phyloP scores from a whole-genome alignment of 2,888 invertebrate species.

The Alcis repandata region DNA sequence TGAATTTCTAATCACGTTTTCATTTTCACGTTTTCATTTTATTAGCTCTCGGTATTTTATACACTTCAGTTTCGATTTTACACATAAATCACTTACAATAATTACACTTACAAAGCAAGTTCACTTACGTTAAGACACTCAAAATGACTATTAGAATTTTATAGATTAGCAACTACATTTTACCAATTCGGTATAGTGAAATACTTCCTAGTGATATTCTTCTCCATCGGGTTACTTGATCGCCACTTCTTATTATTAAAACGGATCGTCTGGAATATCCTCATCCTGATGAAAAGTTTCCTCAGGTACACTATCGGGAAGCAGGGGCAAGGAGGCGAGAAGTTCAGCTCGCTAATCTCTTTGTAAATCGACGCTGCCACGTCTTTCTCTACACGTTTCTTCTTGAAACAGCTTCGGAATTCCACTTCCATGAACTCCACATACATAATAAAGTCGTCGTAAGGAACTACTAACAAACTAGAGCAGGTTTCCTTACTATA shows the following conservation, averaged over 20 bases:
- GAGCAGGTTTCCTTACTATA: constrained; percentile 38
- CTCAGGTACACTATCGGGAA: constrained; percentile 44
- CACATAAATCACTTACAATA: no score
- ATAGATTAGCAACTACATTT: neutral
- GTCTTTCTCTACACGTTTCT: constrained; percentile 21
- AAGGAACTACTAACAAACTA: constrained; percentile 38
- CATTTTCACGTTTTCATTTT: no score
- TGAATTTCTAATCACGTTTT: no score
- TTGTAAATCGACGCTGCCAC: constrained; percentile 34
- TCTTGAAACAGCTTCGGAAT: constrained; percentile 36
- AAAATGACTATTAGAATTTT: no score
- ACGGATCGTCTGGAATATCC: constrained; percentile 42
- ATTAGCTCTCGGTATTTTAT: no score
- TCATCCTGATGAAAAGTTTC: constrained; percentile 43
- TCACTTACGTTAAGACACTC: no score
- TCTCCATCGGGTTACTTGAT: neutral
- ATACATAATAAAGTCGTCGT: constrained; percentile 42
- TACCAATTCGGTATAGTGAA: constrained; percentile 27
- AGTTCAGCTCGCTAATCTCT: constrained; percentile 32
- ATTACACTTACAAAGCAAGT: no score
- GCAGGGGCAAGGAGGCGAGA: constrained; percentile 42
- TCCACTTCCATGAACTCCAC: constrained; percentile 42
- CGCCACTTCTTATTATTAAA: constrained; percentile 35
- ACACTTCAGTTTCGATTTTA: no score
- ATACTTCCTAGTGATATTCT: constrained; percentile 31